Percentiles rank a stretch among this genome's conserved stretches.
phyloP scores from a whole-genome alignment of 2,888 invertebrate species.

The Pollenia angustigena region DNA sequence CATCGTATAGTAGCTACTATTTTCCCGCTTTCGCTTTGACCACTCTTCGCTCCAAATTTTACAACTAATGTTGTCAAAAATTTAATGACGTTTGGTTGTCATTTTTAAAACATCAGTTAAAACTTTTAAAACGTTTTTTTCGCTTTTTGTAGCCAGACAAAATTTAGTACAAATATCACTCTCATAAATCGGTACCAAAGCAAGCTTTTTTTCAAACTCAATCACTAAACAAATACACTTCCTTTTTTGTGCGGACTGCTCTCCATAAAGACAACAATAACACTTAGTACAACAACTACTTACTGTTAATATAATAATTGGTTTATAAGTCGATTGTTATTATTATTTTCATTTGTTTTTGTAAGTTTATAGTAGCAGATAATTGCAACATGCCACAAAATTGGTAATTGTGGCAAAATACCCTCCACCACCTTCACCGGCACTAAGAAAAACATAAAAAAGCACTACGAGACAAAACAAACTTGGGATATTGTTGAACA shows the following conservation, averaged over 20 bases:
- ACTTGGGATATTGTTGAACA: neutral
- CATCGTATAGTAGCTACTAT: too few species aligned
- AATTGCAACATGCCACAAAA: constrained; percentile 64
- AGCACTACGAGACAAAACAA: neutral
- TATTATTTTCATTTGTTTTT: constrained; percentile 51
- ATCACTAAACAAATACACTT: constrained; percentile 16
- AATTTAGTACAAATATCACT: too few species aligned
- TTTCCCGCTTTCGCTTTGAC: too few species aligned
- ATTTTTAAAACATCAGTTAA: too few species aligned
- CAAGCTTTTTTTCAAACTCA: constrained; percentile 3
- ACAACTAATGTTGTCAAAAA: too few species aligned
- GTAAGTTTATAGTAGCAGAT: neutral
- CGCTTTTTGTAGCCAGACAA: too few species aligned
- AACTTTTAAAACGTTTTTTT: too few species aligned
- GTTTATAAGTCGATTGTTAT: constrained; percentile 44
- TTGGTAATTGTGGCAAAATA: constrained; percentile 58
- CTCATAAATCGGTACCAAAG: neutral
- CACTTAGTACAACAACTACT: constrained; percentile 39
- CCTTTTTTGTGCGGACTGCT: neutral
- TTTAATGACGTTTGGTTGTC: too few species aligned
- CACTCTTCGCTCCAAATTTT: too few species aligned
- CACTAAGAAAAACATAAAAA: neutral
- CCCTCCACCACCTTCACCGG: neutral
- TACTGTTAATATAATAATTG: constrained; percentile 59
- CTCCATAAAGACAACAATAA: constrained; percentile 39